These are phyloP conservation scores for Parauchenoglanis punctatus DNA, from an alignment of 2,797 vertebrate genomes.

Conservation along the genomic window DNA sequence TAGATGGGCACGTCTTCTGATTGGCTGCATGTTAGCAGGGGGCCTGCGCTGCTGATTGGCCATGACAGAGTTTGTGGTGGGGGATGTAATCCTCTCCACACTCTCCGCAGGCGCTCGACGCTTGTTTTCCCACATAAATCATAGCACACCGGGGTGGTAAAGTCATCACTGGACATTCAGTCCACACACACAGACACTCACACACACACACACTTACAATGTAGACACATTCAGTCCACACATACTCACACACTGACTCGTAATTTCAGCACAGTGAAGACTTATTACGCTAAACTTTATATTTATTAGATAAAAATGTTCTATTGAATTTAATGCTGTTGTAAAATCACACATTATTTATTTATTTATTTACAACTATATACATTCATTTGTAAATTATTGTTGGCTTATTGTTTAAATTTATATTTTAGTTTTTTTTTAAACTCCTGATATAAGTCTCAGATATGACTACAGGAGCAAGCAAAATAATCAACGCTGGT, in stretches of 20 bases:
- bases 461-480: neutral
- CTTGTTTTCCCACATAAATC: slow-evolving; percentile 83
- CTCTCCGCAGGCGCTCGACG: slow-evolving; percentile 73
- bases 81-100: slow-evolving; percentile 78
- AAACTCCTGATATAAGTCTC: neutral
- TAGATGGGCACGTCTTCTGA: slow-evolving; percentile 56
- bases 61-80: slow-evolving; percentile 70
- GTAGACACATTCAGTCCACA: neutral
- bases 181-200: slow-evolving; percentile 57
- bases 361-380: neutral
- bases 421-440: neutral
- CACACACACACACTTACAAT: slow-evolving; percentile 22
- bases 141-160: slow-evolving; percentile 79
- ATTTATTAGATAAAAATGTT: neutral
- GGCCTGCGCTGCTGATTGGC: slow-evolving; percentile 74
- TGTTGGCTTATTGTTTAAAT: neutral
- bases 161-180: slow-evolving; percentile 77
- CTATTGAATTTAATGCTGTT: neutral
- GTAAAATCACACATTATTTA: neutral
- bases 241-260: slow-evolving; percentile 13
- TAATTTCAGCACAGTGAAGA: slow-evolving; percentile 50
- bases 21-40: slow-evolving; percentile 72
- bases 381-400: neutral
- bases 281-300: slow-evolving; percentile 39
- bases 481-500: neutral